A percentile compares a stretch with the other conserved stretches of the same genome.
These are phyloP conservation scores for Lucilia sericata DNA, from an alignment of 1,140 invertebrate genomes.

Conservation along the genomic window DNA sequence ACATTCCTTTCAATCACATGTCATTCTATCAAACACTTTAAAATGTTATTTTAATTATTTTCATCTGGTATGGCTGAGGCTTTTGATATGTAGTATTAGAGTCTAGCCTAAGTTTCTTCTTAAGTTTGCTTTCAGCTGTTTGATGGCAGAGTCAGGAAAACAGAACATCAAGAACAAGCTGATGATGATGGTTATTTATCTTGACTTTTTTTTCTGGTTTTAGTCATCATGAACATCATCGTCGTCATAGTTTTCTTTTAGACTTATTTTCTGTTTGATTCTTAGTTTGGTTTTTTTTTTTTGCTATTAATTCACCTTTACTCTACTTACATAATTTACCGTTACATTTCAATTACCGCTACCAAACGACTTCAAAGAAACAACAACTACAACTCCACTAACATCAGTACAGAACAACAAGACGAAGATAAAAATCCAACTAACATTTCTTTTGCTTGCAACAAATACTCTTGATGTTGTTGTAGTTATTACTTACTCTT, in stretches of 20 bases:
- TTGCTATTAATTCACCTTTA: constrained; percentile 38
- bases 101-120: not conserved
- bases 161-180: not conserved
- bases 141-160: not conserved
- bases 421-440: not conserved
- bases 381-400: constrained; percentile 3
- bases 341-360: constrained; percentile 43
- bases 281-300: not conserved
- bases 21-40: constrained; percentile 24
- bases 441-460: not conserved
- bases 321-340: constrained; percentile 43
- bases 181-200: not conserved
- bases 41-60: constrained; percentile 25
- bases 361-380: constrained; percentile 20
- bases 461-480: not conserved
- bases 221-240: not conserved
- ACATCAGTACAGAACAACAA: not conserved
- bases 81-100: not conserved
- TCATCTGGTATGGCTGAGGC: not conserved
- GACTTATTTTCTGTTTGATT: not conserved
- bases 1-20: constrained; percentile 23
- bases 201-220: not conserved
- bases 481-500: not conserved
- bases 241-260: not conserved
- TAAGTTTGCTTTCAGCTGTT: not conserved